Percentiles rank a stretch among this genome's conserved stretches.
Conservation (phyloP, 2,797 vertebrate species). For the Allobates femoralis region DNA sequence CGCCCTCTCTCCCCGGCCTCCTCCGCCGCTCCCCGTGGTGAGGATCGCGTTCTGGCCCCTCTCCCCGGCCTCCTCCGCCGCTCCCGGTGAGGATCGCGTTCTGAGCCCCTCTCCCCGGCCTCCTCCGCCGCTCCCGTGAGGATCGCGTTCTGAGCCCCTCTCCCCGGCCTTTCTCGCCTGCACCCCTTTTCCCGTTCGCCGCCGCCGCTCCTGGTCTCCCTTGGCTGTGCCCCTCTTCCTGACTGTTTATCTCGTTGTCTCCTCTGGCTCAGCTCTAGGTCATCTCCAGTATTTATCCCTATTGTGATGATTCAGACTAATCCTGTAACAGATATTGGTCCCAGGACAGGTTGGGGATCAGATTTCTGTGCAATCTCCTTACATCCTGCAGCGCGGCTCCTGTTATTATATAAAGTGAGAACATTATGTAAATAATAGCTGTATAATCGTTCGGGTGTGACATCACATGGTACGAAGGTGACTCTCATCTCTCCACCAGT, state of each 20-base stretch:
- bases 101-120: neutral
- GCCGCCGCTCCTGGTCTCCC: neutral
- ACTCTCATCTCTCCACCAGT: neutral
- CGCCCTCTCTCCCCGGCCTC: too few relatives aligned
- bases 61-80: neutral
- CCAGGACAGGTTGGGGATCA: neutral
- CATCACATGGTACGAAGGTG: neutral
- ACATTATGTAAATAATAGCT: neutral
- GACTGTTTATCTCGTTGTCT: slow-evolving; percentile 11
- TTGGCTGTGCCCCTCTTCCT: too few relatives aligned
- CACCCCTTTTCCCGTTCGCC: too few relatives aligned
- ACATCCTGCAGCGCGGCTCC: neutral
- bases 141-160: neutral
- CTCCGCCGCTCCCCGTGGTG: too few relatives aligned
- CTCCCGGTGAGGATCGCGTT: neutral
- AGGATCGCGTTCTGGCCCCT: too few relatives aligned
- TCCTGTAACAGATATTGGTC: slow-evolving; percentile 7
- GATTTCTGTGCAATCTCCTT: neutral
- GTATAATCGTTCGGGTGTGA: neutral
- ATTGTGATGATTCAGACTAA: slow-evolving; percentile 14
- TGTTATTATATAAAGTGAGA: neutral
- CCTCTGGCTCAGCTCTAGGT: neutral
- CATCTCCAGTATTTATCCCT: neutral
- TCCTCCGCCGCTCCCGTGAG: neutral
- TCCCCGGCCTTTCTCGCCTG: neutral